Percentiles rank a stretch among this genome's conserved stretches.
phyloP scores from a whole-genome alignment of 1,140 invertebrate species.

The Drosophila neocordata region DNA sequence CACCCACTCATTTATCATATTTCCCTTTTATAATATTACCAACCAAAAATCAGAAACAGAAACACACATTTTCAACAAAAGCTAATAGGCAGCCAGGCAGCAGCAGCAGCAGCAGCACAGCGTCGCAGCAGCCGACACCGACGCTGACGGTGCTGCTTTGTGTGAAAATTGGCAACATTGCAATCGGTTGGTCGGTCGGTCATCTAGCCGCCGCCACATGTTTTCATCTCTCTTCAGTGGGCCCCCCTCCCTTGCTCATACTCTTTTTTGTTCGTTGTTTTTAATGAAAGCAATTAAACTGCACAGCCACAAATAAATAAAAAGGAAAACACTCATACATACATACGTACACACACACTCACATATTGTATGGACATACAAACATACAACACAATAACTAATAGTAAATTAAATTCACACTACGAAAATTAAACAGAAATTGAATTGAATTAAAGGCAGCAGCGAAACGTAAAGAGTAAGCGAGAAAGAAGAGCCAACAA shows the following conservation, averaged over 20 bases:
- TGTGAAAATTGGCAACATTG: slow-evolving; percentile 53
- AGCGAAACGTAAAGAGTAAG: slow-evolving; percentile 23
- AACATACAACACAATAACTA: slow-evolving; percentile 43
- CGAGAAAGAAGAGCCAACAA: slow-evolving; percentile 22
- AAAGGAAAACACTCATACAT: slow-evolving; percentile 17
- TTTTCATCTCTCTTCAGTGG: slow-evolving; percentile 29
- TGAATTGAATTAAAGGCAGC: slow-evolving; percentile 72
- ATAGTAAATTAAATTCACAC: slow-evolving; percentile 71
- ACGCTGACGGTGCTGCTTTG: slow-evolving; percentile 15
- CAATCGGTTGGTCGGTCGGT: slow-evolving; percentile 7
- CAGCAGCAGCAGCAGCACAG: no score
- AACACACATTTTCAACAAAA: background rate
- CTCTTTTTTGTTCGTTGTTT: slow-evolving; percentile 30
- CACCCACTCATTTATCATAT: slow-evolving; percentile 28
- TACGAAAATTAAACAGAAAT: slow-evolving; percentile 67
- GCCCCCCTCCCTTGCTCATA: background rate
- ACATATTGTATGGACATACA: background rate
- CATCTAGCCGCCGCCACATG: slow-evolving; percentile 32
- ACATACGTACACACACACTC: slow-evolving; percentile 15
- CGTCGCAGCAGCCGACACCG: slow-evolving; percentile 21
- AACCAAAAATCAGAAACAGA: slow-evolving; percentile 12
- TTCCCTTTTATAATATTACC: slow-evolving; percentile 7
- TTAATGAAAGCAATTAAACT: slow-evolving; percentile 75
- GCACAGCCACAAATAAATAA: slow-evolving; percentile 69
- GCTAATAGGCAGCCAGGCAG: background rate